Percentiles rank a stretch among this genome's conserved stretches.
These are phyloP conservation scores for Myripristis jacobus DNA, from an alignment of 2,797 vertebrate species.

Conservation along the genomic window DNA sequence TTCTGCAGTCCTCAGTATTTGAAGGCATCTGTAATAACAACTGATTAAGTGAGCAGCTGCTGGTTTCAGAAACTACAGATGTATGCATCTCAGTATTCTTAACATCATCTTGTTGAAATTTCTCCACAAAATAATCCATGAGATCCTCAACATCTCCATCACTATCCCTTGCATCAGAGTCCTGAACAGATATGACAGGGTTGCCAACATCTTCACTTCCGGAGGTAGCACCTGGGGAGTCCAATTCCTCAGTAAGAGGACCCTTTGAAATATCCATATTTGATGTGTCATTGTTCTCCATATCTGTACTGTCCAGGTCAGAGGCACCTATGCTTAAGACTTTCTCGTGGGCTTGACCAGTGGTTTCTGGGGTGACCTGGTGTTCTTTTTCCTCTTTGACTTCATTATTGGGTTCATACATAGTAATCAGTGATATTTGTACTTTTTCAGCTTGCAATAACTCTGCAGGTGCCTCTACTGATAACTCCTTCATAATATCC, in stretches of 20 bases:
- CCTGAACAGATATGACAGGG: not conserved
- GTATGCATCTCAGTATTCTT: slow-evolving; percentile 14
- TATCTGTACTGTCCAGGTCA: not conserved
- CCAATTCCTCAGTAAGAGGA: not conserved
- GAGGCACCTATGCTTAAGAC: slow-evolving; percentile 3
- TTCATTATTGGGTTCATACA: too few species aligned
- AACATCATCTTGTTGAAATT: slow-evolving; percentile 17
- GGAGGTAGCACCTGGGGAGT: slow-evolving; percentile 20
- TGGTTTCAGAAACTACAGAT: not conserved
- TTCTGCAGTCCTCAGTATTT: slow-evolving; percentile 9
- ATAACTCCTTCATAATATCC: not conserved
- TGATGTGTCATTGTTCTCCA: slow-evolving; percentile 18
- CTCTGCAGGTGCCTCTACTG: too few species aligned
- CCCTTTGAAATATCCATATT: not conserved
- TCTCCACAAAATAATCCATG: slow-evolving; percentile 17
- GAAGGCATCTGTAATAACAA: not conserved
- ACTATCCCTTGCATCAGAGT: slow-evolving; percentile 4
- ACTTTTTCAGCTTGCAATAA: too few species aligned
- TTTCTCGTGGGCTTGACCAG: not conserved
- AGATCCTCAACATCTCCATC: slow-evolving; percentile 3
- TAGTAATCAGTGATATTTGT: too few species aligned
- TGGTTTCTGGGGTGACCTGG: slow-evolving; percentile 16
- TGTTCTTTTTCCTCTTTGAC: not conserved
- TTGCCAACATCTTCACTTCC: slow-evolving; percentile 13
- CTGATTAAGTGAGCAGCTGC: slow-evolving; percentile 5